Percentiles rank a stretch among this genome's conserved stretches.
Conservation (phyloP, 2,797 vertebrate species). For the Ispidina picta region DNA sequence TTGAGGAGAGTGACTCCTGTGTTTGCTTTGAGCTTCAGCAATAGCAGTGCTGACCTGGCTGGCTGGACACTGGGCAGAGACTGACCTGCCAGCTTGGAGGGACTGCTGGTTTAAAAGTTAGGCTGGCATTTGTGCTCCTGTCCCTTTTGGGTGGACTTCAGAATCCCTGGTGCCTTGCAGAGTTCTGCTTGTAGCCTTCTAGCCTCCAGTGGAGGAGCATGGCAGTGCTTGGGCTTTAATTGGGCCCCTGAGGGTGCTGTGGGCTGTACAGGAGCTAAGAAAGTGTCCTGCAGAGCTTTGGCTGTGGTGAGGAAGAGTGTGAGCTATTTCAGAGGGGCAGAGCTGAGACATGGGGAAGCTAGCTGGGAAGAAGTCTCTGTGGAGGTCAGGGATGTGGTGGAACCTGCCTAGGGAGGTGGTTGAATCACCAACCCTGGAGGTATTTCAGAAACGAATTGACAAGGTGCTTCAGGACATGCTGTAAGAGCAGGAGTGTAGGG, state of each 20-base stretch:
- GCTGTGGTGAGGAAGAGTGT: background rate
- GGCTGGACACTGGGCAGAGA: background rate
- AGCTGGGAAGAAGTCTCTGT: background rate
- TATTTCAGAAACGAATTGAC: no score
- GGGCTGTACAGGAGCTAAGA: background rate
- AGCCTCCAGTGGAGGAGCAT: background rate
- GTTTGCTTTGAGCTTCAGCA: slow-evolving; percentile 43
- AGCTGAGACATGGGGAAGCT: background rate
- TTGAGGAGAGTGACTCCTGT: slow-evolving; percentile 5
- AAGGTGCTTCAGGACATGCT: no score
- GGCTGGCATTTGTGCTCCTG: background rate
- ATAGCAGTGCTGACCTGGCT: slow-evolving; percentile 29
- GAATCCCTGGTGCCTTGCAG: background rate
- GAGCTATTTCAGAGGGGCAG: background rate
- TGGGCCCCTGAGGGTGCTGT: background rate
- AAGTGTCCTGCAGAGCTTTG: background rate
- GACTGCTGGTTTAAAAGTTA: background rate
- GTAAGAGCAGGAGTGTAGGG: no score
- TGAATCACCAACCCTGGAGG: no score
- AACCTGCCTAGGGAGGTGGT: no score
- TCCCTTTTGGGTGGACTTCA: background rate
- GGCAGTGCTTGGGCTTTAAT: background rate
- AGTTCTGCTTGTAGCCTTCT: background rate
- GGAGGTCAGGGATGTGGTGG: background rate
- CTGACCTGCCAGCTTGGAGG: background rate